Evolutionary conservation across 2,113 vertebrate genomes (phyloP), one percentile per base, ranked within the genome.

Genomic region (Macrotis lagotis): DNA sequence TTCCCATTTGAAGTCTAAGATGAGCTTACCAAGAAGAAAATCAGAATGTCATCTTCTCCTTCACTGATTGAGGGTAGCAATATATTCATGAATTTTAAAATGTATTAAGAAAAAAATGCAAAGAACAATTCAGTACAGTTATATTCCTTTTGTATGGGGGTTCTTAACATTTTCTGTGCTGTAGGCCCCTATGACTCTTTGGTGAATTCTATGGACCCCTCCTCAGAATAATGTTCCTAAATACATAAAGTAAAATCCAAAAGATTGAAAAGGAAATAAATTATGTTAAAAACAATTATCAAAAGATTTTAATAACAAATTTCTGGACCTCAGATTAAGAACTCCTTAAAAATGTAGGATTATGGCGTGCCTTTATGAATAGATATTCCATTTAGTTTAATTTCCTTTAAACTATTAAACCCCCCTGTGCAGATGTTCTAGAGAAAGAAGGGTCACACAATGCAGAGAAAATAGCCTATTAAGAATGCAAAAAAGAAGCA

Each of bases 401-500:
- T n/a, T 83, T 83, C n/a, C 37, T 24, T 83, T 83, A 44, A 83
- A 83, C 37, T 83, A 83, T 83, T 83, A 83, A 83, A 19, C 25
- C 55, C 59, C 19, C 1, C 66, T 14, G 31, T 83, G 66, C 37
- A 37, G 49, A 24, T 50, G n/a, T 93, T 3, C 0, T 31, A 0
- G 50, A 92, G 55, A 94, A 92, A 49, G 44, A 89, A 50, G 59
- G 11, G 28, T 95, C 47, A 95, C 47, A 95, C 51, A 92, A 49
- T 95, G 51, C 48, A 89, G 92, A 50, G 26, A 37, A 95, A 96
- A 44, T 83, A 83, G 88, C 26, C n/a, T 83, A 94, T 83, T 9
- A 92, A 96, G 94, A 92, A 89, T 51, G 49, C 31, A 91, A 88
- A 96, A 92, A 47, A 49, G 49, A 94, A 91, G 48, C 92, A 48